Base-by-base conservation (phyloP, 2,797 vertebrate genomes). In the Ctenosaura bakeri region DNA sequence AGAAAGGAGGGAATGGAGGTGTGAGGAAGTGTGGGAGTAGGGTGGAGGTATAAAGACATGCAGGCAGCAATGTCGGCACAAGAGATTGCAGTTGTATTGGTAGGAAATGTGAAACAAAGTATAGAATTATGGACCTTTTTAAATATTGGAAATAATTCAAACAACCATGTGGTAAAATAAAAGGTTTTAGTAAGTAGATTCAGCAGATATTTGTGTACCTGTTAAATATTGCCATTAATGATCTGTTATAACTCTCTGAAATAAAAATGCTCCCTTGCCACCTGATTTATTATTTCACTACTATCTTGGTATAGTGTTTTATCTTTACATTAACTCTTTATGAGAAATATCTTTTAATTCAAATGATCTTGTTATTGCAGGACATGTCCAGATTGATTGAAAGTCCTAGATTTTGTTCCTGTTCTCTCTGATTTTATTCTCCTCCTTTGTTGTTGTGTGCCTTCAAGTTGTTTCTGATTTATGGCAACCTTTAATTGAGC, bases 191-290 rank as follows among this genome's bases (percentile, higher is more conserved):
- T 62, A 78, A 87, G 7, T 32, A 46, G 26, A 42, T 77, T 24
- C 12, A 79, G 32, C 29, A 79, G 56, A 24, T 79, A 24, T 42
- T 76, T 76, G 56, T 56, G 7, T 56, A 6, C 42, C 59, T 59
- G 29, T 73, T 85, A 85, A 73, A 54, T 32, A 54, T 59, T 24
- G 59, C 14, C 7, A 18, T 14, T 38, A 2, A 29, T 16, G n/a
- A 29, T 52, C 16, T 13, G 26, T 38, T 85, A 82, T 91, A 1
- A 64, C 85, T 93, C 59, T 93, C 93, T 86, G 46, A 73, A 91
- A 92, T 74, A 90, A 46, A 26, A 83, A 64, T 24, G 86, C 90
- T 73, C 8, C 42, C 94, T 93, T 90, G 29, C 26, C 26, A 90
- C n/a, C 82, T 56, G 69, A 32, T 90, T 90, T 91, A 46, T 84